Evolutionary conservation across 2,797 vertebrate species (phyloP), one percentile per base, ranked within the genome.

Genomic region (Enoplosus armatus): DNA sequence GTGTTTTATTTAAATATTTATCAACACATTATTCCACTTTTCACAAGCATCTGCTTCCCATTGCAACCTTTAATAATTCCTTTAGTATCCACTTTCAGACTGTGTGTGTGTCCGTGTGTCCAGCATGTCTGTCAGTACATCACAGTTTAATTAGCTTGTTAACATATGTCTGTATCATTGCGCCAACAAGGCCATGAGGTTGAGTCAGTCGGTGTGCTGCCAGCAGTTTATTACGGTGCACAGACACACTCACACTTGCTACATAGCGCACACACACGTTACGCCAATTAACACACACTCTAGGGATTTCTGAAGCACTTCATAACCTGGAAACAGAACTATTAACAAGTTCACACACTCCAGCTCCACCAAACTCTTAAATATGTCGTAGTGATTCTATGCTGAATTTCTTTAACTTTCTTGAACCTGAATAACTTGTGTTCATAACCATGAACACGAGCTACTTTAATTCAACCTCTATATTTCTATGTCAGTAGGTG

Each of bases 141-240:
- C 74, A 72, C 77, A 69, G 73, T 89, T 93, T 91, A 91, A 93
- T 93, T 89, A 91, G 84, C 92, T 90, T 92, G 93, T 94, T 93
- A 94, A 90, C 93, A 94, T 94, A 92, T 93, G 85, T 89, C 82
- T 86, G 77, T 87, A 85, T 89, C 80, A 79, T 80, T 85, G 80
- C 84, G 85, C 65, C 78, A 85, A 86, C 82, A 67, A 82, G 81
- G 77, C 77, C 66, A 79, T 22, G 20, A 80, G 82, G 83, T 79
- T 78, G 79, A 76, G 79, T 77, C 58, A 75, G 77, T 83, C 51
- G 3, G 47, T 48, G 60, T 22, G 20, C 78, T 80, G 89, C 89
- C 88, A 91, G 76, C 73, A 72, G 71, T 82, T 90, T 90, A 89
- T 91, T 87, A 88, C 79, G 65, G 83, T 26, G 41, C 58, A 31